phyloP scores from a whole-genome alignment of 1,140 invertebrate species.

The Copidosoma floridanum region DNA sequence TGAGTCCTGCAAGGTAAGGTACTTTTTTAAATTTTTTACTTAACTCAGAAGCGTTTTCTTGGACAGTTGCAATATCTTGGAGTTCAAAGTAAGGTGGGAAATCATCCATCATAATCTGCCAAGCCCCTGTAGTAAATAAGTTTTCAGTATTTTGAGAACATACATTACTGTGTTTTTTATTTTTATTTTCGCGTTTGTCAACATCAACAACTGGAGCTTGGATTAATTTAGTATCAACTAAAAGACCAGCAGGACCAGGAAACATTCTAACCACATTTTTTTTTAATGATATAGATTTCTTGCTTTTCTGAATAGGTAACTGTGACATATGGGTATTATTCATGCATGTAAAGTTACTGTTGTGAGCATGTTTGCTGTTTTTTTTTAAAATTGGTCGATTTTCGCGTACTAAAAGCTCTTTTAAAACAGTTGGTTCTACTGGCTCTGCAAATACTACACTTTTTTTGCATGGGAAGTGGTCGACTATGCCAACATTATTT shows the following conservation, averaged over 20 bases:
- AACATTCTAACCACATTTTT: slow-evolving; percentile 44
- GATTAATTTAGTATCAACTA: slow-evolving; percentile 36
- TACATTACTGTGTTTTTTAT: slow-evolving; percentile 27
- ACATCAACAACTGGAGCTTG: slow-evolving; percentile 11
- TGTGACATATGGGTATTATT: no score
- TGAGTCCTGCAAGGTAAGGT: slow-evolving; percentile 44
- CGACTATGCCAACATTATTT: no score
- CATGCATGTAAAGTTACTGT: no score
- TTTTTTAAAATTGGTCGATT: no score
- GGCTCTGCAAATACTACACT: no score
- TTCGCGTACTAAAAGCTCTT: no score
- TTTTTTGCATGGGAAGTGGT: no score
- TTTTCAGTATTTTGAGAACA: slow-evolving; percentile 51
- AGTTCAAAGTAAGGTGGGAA: slow-evolving; percentile 41
- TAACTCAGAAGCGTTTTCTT: slow-evolving; percentile 34
- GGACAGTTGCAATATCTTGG: slow-evolving; percentile 43
- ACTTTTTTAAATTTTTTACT: slow-evolving; percentile 35
- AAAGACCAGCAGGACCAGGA: slow-evolving; percentile 52
- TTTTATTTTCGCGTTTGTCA: slow-evolving; percentile 21
- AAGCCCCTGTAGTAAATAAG: slow-evolving; percentile 45
- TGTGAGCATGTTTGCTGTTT: no score
- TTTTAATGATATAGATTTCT: background rate
- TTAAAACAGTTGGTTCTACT: no score
- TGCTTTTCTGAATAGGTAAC: slow-evolving; percentile 2
- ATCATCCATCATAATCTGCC: slow-evolving; percentile 48